These are phyloP conservation scores for Crax fasciolata DNA, from an alignment of 2,797 vertebrate genomes.

Conservation along the genomic window DNA sequence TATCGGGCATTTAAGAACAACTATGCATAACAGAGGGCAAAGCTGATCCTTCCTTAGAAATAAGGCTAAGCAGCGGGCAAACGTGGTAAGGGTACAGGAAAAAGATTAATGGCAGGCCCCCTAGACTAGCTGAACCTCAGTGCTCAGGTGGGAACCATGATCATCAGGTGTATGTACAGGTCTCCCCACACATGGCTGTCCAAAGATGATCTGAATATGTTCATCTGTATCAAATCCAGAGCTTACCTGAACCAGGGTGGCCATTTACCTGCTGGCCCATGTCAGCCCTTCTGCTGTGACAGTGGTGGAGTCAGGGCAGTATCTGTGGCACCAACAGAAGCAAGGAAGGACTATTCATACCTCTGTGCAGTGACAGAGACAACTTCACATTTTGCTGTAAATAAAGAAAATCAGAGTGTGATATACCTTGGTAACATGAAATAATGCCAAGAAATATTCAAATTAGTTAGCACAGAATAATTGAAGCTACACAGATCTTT, in stretches of 20 bases:
- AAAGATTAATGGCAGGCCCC: not conserved
- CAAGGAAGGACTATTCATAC: not conserved
- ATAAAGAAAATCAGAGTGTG: not conserved
- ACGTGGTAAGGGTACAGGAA: not conserved
- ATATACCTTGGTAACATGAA: not conserved
- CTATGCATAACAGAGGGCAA: not conserved
- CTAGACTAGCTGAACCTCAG: not conserved
- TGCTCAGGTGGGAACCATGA: not conserved
- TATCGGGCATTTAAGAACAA: not conserved
- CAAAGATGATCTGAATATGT: not conserved
- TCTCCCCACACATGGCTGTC: accelerated
- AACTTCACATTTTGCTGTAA: not conserved
- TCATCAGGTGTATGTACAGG: too few species aligned
- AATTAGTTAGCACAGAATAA: not conserved
- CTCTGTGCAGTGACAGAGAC: not conserved
- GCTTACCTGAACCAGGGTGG: not conserved
- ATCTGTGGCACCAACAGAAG: not conserved
- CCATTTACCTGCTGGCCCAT: not conserved
- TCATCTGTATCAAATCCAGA: not conserved
- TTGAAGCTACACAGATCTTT: not conserved
- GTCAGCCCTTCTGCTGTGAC: not conserved
- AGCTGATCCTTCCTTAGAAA: not conserved
- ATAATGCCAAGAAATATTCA: not conserved
- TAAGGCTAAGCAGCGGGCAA: not conserved
- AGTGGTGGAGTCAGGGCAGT: accelerated